Evolutionary conservation across 2,797 vertebrate genomes (phyloP).

Genomic region (Lagorchestes hirsutus): DNA sequence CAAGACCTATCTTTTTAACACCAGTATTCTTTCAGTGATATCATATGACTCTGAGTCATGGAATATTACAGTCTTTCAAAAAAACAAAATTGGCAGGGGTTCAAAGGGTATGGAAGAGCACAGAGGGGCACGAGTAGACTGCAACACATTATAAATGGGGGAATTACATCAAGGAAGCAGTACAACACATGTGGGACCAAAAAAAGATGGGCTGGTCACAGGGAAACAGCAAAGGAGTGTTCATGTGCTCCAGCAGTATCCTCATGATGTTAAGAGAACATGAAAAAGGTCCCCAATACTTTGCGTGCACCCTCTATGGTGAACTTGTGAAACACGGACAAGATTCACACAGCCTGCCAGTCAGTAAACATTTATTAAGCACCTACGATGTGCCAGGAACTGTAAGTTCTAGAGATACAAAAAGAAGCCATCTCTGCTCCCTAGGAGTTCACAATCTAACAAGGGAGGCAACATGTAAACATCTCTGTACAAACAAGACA

Average conservation of each 20-base stretch:
- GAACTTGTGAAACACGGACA: background rate
- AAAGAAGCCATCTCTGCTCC: no score
- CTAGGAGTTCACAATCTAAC: no score
- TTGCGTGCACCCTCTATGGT: background rate
- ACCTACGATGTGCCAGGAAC: background rate
- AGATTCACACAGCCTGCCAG: background rate
- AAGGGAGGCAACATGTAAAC: no score
- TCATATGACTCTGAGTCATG: background rate
- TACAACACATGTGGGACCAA: background rate
- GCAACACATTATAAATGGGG: background rate
- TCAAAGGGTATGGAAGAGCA: background rate
- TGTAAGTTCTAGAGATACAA: no score
- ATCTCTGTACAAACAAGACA: no score
- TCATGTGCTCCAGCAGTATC: background rate
- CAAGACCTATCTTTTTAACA: background rate
- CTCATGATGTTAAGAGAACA: background rate
- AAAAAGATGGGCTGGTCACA: background rate
- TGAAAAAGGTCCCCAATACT: background rate
- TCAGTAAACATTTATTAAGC: background rate
- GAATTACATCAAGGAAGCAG: background rate
- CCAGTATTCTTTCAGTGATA: background rate
- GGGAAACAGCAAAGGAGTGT: background rate
- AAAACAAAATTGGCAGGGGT: background rate
- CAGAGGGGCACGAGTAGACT: background rate
- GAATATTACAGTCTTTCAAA: background rate